Conservation (phyloP, 23 tunicate species). For the Botrylloides violaceus region DNA sequence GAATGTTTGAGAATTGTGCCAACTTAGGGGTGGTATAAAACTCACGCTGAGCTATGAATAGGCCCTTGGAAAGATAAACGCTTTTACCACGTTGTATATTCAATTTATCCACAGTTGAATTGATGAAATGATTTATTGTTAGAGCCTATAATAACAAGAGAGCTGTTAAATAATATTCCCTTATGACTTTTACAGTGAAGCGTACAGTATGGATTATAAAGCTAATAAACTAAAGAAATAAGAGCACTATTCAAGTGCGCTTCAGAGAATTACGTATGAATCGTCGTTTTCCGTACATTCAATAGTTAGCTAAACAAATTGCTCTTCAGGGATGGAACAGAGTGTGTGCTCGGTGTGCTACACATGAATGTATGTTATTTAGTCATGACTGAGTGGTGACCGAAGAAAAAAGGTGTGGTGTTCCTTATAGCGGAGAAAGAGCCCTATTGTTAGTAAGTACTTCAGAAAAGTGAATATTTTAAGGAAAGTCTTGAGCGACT, state of each 20-base stretch:
- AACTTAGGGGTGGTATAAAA: background rate
- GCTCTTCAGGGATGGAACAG: background rate
- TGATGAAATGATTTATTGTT: background rate
- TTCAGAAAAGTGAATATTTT: background rate
- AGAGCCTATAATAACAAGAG: background rate
- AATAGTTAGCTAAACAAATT: background rate
- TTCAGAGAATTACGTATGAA: background rate
- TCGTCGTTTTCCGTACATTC: background rate
- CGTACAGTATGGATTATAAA: background rate
- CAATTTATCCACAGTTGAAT: background rate
- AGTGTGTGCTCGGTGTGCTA: background rate
- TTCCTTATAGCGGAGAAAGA: background rate
- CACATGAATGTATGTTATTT: background rate
- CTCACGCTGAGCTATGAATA: background rate
- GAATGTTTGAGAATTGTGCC: too few relatives aligned
- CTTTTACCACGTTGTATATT: background rate
- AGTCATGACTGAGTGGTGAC: background rate
- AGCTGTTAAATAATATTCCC: background rate
- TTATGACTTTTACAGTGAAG: background rate
- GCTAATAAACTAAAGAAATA: background rate
- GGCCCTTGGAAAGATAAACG: background rate
- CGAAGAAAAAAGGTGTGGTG: background rate
- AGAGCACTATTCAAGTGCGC: conserved; percentile 4
- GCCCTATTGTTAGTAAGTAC: background rate
- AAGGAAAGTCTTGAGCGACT: background rate